Evolutionary conservation across 2,797 vertebrate species (phyloP), one percentile per base, ranked within the genome.

Genomic region (Spinus olivaceus): DNA sequence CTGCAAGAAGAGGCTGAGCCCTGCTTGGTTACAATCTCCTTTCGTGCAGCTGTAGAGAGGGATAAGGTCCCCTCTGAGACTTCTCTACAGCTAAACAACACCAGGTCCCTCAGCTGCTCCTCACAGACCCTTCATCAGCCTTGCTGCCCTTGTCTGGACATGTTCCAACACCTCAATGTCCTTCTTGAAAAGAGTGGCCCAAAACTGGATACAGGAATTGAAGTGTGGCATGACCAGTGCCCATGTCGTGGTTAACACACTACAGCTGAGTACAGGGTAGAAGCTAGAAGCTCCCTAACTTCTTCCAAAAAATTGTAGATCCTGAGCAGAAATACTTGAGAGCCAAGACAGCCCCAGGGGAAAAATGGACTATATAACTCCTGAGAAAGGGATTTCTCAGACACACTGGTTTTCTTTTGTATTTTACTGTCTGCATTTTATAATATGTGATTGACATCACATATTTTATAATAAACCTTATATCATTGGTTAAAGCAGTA

Each of bases 171-270:
- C 54, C 18, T 47, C 47, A 33, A 12, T 28, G 14, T 27, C 12
- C 14, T 88, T 59, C 30, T 22, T 67, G 41, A 66, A 60, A 24
- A 14, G 30, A 67, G 14, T 1, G 7, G 14, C 22, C 14, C 25
- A 60, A 15, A 81, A 66, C 12, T 27, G 25, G 39, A 35, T 30
- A 47, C 7, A 11, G 25, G 25, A 88, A 33, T 16, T 66, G 35
- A 81, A 39, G 30, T 23, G 60, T 53, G 53, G 6, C 18, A 46
- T 60, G 44, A 47, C 14, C 24, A 39, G 37, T 33, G 37, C 18
- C 0, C 0, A 32, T 65, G 25, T 21, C 1, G 1, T 35, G 39
- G n/a, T 64, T 46, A 54, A 64, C 27, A 13, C n/a, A 20, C 22
- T 46, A 37, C 27, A 54, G 41, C 13, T 0, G 0, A 57, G 13